Evolutionary conservation across 2,797 vertebrate genomes (phyloP), one percentile per base, ranked within the genome.

Genomic region (Sylvilagus floridanus): DNA sequence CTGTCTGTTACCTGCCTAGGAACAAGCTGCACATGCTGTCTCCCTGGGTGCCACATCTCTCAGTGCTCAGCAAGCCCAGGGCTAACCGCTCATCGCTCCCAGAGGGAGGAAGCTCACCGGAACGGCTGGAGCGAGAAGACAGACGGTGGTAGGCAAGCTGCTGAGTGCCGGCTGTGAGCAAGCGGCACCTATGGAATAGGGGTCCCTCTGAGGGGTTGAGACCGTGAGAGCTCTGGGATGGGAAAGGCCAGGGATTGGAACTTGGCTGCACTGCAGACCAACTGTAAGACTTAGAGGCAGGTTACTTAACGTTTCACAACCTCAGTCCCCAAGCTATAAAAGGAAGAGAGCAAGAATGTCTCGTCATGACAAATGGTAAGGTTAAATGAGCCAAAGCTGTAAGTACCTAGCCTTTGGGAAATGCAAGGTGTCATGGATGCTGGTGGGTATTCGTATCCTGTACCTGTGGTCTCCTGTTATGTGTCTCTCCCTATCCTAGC

Each of bases 1-100:
- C 75, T 71, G 65, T 71, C 79, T 54, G 2, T 82, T 86, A 79
- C 28, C 75, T 35, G 7, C 88, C 69, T 77, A 68, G 92, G 65
- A 94, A 66, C 88, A 71, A 66, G 37, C n/a, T 32, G 57, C n/a
- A n/a, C 62, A 22, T 1, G 5, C 37, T 52, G 14, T 77, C 90
- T 94, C 95, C 85, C n/a, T 91, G 52, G 65, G n/a, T 1, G n/a
- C 69, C 30, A 77, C 3, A 4, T 30, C n/a, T 42, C 92, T 94
- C 35, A 2, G 0, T 5, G 28, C 2, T 52, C 19, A 66, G 37
- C 21, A 79, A 78, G 22, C 54, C 30, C n/a, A 54, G n/a, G 28
- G 16, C 26, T 92, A 42, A n/a, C 6, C 9, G 21, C 6, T 6
- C 12, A 60, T 30, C 60, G 17, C 47, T 69, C 32, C 30, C 14